phyloP scores from a whole-genome alignment of 2,797 vertebrate species.

The Tapirus indicus region DNA sequence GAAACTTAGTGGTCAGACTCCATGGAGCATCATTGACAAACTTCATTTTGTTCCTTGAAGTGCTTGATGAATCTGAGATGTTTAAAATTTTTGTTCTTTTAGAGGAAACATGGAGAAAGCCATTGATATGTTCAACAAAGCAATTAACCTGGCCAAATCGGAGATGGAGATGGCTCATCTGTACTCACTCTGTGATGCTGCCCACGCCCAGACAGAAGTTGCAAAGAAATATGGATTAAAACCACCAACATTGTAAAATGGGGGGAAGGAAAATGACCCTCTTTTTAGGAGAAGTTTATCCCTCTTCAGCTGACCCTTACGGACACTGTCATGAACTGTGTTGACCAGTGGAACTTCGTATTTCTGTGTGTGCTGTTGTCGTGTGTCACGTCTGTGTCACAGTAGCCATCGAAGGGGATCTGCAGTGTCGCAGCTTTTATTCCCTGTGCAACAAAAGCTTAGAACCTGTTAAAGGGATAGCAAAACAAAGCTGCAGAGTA shows the following conservation, averaged over 20 bases:
- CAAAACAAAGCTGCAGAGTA: constrained; percentile 85
- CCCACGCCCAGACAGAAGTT: constrained; percentile 99
- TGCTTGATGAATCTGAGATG: constrained; percentile 58
- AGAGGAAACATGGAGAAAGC: constrained; percentile 99
- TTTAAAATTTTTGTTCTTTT: constrained; percentile 81
- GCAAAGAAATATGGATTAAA: constrained; percentile 99
- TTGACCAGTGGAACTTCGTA: constrained; percentile 88
- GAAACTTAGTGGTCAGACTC: constrained; percentile 32
- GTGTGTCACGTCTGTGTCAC: constrained; percentile 88
- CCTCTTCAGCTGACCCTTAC: constrained; percentile 85
- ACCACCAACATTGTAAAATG: constrained; percentile 96
- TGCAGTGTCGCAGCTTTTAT: constrained; percentile 84
- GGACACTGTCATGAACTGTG: constrained; percentile 87
- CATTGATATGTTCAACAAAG: constrained; percentile 99
- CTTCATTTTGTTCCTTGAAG: not conserved
- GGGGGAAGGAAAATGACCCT: constrained; percentile 83
- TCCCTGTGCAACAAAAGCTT: constrained; percentile 84
- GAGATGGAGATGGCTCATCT: constrained; percentile 99
- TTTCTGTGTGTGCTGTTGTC: constrained; percentile 88
- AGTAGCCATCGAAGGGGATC: constrained; percentile 85
- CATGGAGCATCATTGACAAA: not conserved
- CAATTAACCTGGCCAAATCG: constrained; percentile 99
- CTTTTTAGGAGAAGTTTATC: constrained; percentile 85
- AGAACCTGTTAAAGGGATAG: constrained; percentile 72
- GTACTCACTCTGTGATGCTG: constrained; percentile 98